Base-by-base conservation (phyloP, 35 echinoderm and acorn worm genomes). In the Acanthaster planci region DNA sequence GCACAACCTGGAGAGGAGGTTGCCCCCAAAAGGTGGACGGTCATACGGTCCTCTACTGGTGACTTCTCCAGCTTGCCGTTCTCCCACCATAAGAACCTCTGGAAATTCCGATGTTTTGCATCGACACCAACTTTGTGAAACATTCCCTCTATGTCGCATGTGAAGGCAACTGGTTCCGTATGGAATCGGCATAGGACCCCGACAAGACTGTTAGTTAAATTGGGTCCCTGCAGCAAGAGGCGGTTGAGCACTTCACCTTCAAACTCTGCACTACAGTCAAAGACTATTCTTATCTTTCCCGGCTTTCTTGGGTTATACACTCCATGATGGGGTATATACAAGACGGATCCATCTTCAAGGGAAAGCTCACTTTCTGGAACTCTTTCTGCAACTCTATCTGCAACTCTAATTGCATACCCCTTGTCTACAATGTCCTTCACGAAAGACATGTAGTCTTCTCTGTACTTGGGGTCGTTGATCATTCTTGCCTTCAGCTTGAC, bases 31-130 rank as follows among this genome's bases (percentile, higher is more conserved):
- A 87, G 77, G 38, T 54, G 81, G 23, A 84, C 54, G 8, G 12
- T 57, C 81, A 84, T 57, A 10, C 81, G 47, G 30, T 67, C 34
- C 12, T 67, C 32, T 14, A 84, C 47, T 84, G 15, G 16, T 19
- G 12, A 14, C 14, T 17, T 77, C 10, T 77, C 31, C 34, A 31
- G 55, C 14, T 57, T 77, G n/a, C 85, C 93, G 87, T 87, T 76
- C 1, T 86, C 57, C 84, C 87, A 94, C 92, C 92, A 94, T 15
- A 94, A 78, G 42, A 90, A 94, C 19, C 92, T 27, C 16, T 90
- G 39, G 23, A 64, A 87, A 78, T 94, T 84, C 12, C 88, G 67
- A 83, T 94, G 82, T 29, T 94, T 87, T 27, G 53, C 59, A 64
- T 80, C 67, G 1, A 90, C 92, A 17, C 5, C 22, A 55, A 89